phyloP scores from a whole-genome alignment of 2,888 invertebrate genomes.

The Autographa pulchrina region DNA sequence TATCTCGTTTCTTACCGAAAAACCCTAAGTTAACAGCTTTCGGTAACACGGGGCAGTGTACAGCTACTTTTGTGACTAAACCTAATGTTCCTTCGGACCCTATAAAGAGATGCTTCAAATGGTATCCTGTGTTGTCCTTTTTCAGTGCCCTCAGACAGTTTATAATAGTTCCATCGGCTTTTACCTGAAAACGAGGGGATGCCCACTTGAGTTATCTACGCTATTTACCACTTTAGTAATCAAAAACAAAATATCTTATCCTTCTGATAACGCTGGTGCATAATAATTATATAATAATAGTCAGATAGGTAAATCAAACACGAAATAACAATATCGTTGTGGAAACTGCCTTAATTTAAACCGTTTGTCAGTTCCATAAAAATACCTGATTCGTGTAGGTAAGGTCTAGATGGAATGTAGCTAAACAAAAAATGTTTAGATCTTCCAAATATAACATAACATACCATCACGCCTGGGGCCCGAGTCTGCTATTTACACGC shows the following conservation, averaged over 20 bases:
- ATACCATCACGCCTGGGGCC: no score
- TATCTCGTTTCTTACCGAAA: slow-evolving; percentile 91
- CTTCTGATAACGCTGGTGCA: no score
- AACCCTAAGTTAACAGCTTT: slow-evolving; percentile 96
- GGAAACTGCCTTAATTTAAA: neutral
- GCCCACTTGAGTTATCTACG: neutral
- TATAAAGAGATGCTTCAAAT: slow-evolving; percentile 98
- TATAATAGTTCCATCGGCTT: slow-evolving; percentile 95
- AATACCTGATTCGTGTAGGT: no score
- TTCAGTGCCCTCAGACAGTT: slow-evolving; percentile 96
- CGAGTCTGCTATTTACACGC: no score
- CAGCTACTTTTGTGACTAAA: slow-evolving; percentile 96
- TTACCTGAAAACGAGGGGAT: slow-evolving; percentile 88
- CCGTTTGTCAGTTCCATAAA: no score
- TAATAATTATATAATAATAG: no score
- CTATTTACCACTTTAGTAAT: neutral
- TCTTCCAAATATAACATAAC: no score
- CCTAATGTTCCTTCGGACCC: slow-evolving; percentile 99
- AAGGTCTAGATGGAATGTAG: no score
- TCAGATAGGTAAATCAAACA: no score
- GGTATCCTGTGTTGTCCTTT: slow-evolving; percentile 99
- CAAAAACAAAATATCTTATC: neutral
- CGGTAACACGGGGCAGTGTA: slow-evolving; percentile 96
- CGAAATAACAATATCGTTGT: neutral
- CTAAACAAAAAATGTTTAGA: no score